Evolutionary conservation across 2,888 invertebrate genomes (phyloP), one percentile per base, ranked within the genome.

Genomic region (Dasypogon diadema): DNA sequence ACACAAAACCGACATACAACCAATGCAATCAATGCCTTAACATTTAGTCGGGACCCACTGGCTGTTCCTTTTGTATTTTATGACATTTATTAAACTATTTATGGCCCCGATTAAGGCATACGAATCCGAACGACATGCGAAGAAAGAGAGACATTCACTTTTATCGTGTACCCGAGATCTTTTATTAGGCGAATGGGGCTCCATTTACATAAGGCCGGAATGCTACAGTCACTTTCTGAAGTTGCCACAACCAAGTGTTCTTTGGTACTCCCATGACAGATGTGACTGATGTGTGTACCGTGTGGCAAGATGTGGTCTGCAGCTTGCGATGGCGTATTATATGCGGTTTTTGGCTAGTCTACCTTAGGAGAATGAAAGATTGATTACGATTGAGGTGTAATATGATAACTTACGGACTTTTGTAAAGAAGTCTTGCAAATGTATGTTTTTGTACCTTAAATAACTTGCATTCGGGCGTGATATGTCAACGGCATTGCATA

Each of bases 31-130:
- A 34, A 70, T 54, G 54, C 21, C 70, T 54, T 70, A 70, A 70
- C 70, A 70, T 70, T 70, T 70, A 70, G 34, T 54, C 18, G 14
- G 54, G 51, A 54, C 30, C 37, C 21, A 18, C 0, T 54, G 54
- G 51, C 54, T 70, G 54, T 70, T 34, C 54, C 54, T 54, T 70
- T 70, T 70, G 70, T 70, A 37, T 34, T 70, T 70, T 70, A 70
- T 70, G 70, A 70, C 70, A 70, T 70, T 70, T 70, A 70, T 70
- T 70, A 70, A 70, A 70, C 70, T 70, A 70, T 70, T 70, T 70
- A 70, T 70, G 70, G 70, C 24, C n/a, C 34, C 70, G 70, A 70
- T 70, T 70, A 70, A 54, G 54, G 70, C 54, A 70, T 37, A 70
- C 70, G 34, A 54, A 54, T 18, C 54, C 30, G 24, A 26, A n/a